A percentile compares a stretch with the other conserved stretches of the same genome.
Evolutionary conservation across 2,797 vertebrate genomes (phyloP).

Genomic region (Gallirallus australis): DNA sequence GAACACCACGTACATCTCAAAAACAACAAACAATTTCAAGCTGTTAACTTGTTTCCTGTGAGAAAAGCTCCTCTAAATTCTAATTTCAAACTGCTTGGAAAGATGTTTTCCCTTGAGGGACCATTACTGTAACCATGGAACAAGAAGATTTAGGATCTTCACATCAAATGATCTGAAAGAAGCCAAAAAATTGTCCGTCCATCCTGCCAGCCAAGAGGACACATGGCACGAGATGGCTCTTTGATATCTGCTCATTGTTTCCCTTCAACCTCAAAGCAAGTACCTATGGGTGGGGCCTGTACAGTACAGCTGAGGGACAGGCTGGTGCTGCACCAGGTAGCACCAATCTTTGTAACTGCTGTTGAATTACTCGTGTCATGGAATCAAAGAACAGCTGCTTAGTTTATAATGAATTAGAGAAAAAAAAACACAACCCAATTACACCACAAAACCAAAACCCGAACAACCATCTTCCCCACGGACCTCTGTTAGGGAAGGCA

Average conservation of each 20-base stretch:
- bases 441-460: background rate
- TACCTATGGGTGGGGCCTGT: background rate
- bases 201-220: background rate
- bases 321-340: background rate
- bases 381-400: background rate
- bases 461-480: background rate
- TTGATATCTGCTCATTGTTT: background rate
- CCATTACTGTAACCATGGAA: background rate
- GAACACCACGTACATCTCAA: background rate
- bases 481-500: background rate
- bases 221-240: background rate
- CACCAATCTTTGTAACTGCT: background rate
- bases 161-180: background rate
- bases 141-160: conserved; percentile 9
- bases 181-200: background rate
- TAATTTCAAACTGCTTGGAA: conserved; percentile 12
- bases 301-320: background rate
- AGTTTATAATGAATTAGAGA: background rate
- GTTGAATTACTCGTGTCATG: background rate
- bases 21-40: conserved; percentile 17
- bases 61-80: conserved; percentile 31
- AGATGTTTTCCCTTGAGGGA: conserved; percentile 11
- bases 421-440: background rate
- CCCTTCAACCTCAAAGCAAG: background rate
- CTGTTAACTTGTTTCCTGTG: conserved; percentile 36